Conservation (phyloP, 2,797 vertebrate genomes). For the Poeciliopsis turneri region DNA sequence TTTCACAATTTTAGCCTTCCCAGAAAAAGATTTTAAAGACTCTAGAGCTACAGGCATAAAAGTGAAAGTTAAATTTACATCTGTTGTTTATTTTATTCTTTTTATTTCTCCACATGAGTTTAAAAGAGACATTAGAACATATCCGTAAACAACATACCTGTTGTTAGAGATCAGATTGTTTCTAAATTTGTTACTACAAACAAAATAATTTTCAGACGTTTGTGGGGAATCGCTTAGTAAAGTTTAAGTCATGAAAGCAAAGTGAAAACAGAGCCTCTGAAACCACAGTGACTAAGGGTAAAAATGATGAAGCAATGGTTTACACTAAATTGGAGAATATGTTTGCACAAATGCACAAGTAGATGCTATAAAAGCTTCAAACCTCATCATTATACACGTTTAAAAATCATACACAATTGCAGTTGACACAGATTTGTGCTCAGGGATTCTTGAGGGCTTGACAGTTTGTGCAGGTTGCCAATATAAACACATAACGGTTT, state of each 20-base stretch:
- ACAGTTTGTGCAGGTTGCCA: conserved; percentile 22
- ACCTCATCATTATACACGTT: conserved; percentile 12
- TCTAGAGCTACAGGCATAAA: conserved; percentile 9
- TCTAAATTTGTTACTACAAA: background rate
- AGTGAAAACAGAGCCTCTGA: conserved; percentile 3
- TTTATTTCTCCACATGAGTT: background rate
- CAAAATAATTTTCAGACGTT: background rate
- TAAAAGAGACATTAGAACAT: background rate
- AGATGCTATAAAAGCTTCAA: conserved; percentile 10
- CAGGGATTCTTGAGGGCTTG: conserved; percentile 11
- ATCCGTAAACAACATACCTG: background rate
- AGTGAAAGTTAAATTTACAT: conserved; percentile 24
- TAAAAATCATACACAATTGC: conserved; percentile 14
- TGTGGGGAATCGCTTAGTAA: background rate
- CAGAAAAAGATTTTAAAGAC: conserved; percentile 34
- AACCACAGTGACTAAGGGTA: background rate
- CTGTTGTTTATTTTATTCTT: conserved; percentile 20
- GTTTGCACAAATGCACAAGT: conserved; percentile 8
- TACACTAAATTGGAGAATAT: background rate
- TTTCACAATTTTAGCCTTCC: conserved; percentile 35
- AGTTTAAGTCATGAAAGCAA: background rate
- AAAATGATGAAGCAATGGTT: background rate
- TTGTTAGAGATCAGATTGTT: background rate
- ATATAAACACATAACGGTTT: conserved; percentile 34
- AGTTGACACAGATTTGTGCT: conserved; percentile 7